These are phyloP conservation scores for Apodemus speciosus DNA, from an alignment of 2,113 vertebrate genomes.

Conservation along the genomic window DNA sequence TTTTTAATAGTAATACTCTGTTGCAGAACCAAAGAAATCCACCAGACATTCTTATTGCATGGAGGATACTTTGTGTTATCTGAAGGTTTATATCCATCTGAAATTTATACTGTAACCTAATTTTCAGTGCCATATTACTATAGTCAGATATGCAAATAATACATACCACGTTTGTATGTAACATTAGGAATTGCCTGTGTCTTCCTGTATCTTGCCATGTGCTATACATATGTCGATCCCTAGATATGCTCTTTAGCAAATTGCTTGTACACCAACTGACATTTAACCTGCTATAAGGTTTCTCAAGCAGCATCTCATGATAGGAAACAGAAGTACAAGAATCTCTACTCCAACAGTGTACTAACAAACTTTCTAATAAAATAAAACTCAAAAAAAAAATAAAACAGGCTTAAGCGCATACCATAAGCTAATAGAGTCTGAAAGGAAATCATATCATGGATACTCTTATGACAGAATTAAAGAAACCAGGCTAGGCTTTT, in stretches of 20 bases:
- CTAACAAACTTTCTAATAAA: slow-evolving; percentile 4
- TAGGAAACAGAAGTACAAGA: not conserved
- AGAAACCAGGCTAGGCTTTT: not conserved
- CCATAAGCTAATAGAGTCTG: not conserved
- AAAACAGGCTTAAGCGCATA: not conserved
- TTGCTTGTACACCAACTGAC: not conserved
- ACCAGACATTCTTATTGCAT: slow-evolving; percentile 7
- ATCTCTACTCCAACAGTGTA: not conserved
- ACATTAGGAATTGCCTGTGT: slow-evolving; percentile 16
- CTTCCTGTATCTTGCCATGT: not conserved
- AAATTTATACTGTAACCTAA: too few relatives aligned
- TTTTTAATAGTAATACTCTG: not conserved
- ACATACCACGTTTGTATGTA: not conserved
- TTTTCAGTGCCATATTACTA: too few relatives aligned
- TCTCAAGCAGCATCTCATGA: not conserved
- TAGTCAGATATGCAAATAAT: too few relatives aligned
- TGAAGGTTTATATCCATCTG: too few relatives aligned
- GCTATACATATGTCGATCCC: not conserved
- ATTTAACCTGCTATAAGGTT: slow-evolving; percentile 34
- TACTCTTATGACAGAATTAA: not conserved
- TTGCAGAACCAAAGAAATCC: not conserved
- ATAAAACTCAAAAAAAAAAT: not conserved
- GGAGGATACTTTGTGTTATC: not conserved
- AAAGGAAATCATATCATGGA: not conserved
- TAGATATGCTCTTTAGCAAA: not conserved